Base-by-base conservation (phyloP, 2,888 invertebrate species). In the Gymnocheta viridis region DNA sequence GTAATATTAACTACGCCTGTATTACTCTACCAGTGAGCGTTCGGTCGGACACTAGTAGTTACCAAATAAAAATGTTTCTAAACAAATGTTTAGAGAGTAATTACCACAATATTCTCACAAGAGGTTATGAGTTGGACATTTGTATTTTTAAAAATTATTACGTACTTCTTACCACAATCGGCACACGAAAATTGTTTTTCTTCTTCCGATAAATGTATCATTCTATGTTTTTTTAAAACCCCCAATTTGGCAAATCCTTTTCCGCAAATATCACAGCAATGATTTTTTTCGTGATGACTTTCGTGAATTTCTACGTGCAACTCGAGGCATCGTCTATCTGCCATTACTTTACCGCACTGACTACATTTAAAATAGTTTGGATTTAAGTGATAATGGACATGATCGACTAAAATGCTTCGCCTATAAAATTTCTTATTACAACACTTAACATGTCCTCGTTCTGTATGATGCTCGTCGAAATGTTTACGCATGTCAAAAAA, bases 281-380 rank as follows among this genome's bases (percentile, higher is more conserved):
- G 88, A 3, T 85, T 86, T 0, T 90, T 89, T 4, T 89, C 90
- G 4, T 80, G 85, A 17, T 85, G 86, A 22, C 82, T 82, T 19
- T 89, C 88, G 35, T 90, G 91, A 82, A 87, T 87, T 35, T 60
- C 89, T 2, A 89, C 86, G 69, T 91, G 91, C 6, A 89, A 83
- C 56, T 90, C 89, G 19, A 91, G 84, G 32, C 89, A 89, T 0
- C 89, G 88, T 3, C 91, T 86, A 14, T 89, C 88, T 3, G 89
- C 88, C 86, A 91, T 86, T 0, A 89, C 90, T 29, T 90, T 89
- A 3, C 87, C 86, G 64, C 91, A 91, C 27, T 89, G 87, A 4
- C 87, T 86, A 38, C 91, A 91, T 74, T 91, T 91, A 24, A 91
- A 92, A n/a, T 90, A 87, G 7, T 90, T 89, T 0, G 92, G 91